Conservation (phyloP, 2,113 vertebrate species). For the Istiophorus platypterus region DNA sequence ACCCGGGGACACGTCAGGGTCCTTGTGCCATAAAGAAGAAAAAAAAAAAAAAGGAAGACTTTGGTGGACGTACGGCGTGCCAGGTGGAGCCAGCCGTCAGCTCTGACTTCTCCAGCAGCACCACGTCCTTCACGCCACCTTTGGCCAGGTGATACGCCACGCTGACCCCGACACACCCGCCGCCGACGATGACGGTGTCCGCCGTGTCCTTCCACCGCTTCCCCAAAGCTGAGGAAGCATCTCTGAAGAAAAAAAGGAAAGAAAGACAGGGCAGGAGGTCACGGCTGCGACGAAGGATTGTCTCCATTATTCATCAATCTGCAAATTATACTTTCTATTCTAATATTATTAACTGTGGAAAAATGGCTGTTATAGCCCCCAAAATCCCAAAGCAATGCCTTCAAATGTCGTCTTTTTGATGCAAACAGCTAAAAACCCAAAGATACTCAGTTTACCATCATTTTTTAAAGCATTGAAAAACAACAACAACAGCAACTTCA, state of each 20-base stretch:
- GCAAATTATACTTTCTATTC: not conserved
- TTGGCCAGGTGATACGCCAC: conserved; percentile 97
- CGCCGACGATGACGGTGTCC: conserved; percentile 94
- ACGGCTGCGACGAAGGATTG: not conserved
- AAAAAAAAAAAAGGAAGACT: too few relatives aligned
- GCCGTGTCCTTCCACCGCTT: conserved; percentile 91
- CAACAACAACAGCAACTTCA: too few relatives aligned
- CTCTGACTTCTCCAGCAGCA: conserved; percentile 96
- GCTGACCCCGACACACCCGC: conserved; percentile 95
- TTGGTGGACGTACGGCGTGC: conserved; percentile 91
- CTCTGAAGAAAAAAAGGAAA: conserved; percentile 52
- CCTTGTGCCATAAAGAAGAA: too few relatives aligned
- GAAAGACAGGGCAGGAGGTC: not conserved
- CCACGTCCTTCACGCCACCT: conserved; percentile 93
- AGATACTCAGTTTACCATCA: not conserved
- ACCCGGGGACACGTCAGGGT: too few relatives aligned
- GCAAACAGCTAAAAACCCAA: not conserved
- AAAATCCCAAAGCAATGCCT: too few relatives aligned
- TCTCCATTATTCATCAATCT: not conserved
- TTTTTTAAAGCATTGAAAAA: not conserved
- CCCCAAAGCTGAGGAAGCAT: conserved; percentile 65
- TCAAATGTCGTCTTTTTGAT: too few relatives aligned
- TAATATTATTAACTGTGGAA: too few relatives aligned
- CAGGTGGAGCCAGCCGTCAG: conserved; percentile 98
- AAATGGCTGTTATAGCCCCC: too few relatives aligned